Percentiles rank a stretch among this genome's conserved stretches.
Evolutionary conservation across 2,797 vertebrate genomes (phyloP).

Genomic region (Cyclopterus lumpus): DNA sequence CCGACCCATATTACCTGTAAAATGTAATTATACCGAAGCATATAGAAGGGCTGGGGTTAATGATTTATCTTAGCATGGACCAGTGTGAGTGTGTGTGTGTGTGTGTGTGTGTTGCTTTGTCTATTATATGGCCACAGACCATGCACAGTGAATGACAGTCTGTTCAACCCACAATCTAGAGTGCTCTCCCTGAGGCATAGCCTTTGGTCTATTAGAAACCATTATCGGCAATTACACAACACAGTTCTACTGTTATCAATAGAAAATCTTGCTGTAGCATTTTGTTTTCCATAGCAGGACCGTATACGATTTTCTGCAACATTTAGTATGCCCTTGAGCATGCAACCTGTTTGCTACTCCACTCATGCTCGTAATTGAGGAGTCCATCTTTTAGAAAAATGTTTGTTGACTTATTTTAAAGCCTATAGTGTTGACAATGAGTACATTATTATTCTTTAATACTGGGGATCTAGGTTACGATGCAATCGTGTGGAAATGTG

Average conservation of each 20-base stretch:
- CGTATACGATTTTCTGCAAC: conserved; percentile 34
- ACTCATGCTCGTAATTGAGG: neutral
- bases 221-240: conserved; percentile 56
- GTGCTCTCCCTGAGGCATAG: conserved; percentile 30
- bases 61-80: conserved; percentile 27
- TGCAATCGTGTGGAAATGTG: neutral
- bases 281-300: neutral
- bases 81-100: neutral
- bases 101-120: neutral
- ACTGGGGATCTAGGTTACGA: neutral
- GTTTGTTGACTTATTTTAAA: neutral
- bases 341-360: neutral
- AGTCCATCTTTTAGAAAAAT: neutral
- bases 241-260: conserved; percentile 21
- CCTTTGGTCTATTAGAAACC: conserved; percentile 40
- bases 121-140: neutral
- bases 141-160: conserved; percentile 44
- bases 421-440: neutral
- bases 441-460: neutral
- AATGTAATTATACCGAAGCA: conserved; percentile 51
- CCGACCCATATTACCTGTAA: conserved; percentile 34
- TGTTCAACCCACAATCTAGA: conserved; percentile 13
- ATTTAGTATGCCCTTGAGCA: conserved; percentile 41
- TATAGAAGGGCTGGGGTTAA: conserved; percentile 43
- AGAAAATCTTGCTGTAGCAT: conserved; percentile 2